Conservation (phyloP, 2,113 vertebrate genomes). For the Cyanistes caeruleus region DNA sequence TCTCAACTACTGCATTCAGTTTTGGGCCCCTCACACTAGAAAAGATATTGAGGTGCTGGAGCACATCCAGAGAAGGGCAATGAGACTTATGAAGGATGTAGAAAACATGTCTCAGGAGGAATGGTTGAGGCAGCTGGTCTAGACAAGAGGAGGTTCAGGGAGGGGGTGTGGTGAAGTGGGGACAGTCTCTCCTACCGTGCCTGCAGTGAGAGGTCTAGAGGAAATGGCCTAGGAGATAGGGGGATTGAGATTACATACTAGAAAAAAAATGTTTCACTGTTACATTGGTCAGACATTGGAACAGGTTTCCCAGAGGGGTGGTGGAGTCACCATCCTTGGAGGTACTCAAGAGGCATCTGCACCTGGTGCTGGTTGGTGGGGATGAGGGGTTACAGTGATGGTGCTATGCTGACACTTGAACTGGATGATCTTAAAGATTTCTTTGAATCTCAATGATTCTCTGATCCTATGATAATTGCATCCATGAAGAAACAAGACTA, state of each 20-base stretch:
- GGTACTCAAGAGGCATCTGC: neutral
- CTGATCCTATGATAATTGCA: neutral
- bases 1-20: neutral
- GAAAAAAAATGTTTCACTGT: neutral
- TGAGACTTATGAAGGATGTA: neutral
- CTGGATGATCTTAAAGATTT: neutral
- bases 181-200: accelerated
- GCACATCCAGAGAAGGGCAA: neutral
- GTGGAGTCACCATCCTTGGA: neutral
- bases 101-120: neutral
- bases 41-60: neutral
- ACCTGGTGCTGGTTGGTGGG: neutral
- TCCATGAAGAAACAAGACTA: neutral
- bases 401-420: neutral
- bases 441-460: neutral
- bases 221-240: neutral
- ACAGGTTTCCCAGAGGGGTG: neutral
- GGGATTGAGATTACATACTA: neutral
- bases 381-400: neutral
- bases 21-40: neutral
- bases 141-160: neutral
- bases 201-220: neutral
- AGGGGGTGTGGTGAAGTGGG: neutral
- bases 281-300: neutral
- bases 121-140: neutral